A percentile compares a stretch with the other conserved stretches of the same genome.
Evolutionary conservation across 2,888 invertebrate genomes (phyloP).

Genomic region (Acleris laterana): DNA sequence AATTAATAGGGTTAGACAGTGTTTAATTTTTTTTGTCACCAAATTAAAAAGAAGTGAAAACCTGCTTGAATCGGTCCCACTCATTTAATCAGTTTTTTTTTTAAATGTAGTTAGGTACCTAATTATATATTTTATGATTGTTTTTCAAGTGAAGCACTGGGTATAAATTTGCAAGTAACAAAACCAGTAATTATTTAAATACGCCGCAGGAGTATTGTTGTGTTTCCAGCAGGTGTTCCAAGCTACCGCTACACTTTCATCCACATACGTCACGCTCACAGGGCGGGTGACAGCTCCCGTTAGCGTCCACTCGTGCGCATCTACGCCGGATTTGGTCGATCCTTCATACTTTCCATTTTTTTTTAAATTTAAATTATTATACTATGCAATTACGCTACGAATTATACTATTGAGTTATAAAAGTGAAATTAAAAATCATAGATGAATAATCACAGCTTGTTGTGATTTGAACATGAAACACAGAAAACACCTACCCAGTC

Average conservation of each 20-base stretch:
- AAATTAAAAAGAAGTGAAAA: no score
- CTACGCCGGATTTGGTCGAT: constrained; percentile 34
- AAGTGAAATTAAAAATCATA: not conserved
- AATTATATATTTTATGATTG: no score
- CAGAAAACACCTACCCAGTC: constrained; percentile 75
- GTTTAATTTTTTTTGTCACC: no score
- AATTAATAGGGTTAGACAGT: no score
- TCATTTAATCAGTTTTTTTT: no score
- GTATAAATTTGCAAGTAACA: no score
- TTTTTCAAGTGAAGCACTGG: no score
- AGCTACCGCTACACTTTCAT: constrained; percentile 50
- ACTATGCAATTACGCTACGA: not conserved
- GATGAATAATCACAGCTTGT: not conserved
- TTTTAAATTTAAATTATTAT: not conserved
- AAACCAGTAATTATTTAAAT: no score
- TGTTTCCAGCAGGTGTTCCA: constrained; percentile 45
- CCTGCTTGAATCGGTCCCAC: no score
- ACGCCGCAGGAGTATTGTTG: constrained; percentile 20
- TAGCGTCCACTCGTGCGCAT: constrained; percentile 53
- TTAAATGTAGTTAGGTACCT: no score
- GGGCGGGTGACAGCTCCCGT: constrained; percentile 57
- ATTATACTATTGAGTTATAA: not conserved
- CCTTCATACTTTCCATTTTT: constrained; percentile 19
- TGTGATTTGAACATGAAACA: constrained; percentile 11
- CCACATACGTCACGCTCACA: constrained; percentile 46